Evolutionary conservation across 2,113 vertebrate genomes (phyloP).

Genomic region (Xenopus borealis): DNA sequence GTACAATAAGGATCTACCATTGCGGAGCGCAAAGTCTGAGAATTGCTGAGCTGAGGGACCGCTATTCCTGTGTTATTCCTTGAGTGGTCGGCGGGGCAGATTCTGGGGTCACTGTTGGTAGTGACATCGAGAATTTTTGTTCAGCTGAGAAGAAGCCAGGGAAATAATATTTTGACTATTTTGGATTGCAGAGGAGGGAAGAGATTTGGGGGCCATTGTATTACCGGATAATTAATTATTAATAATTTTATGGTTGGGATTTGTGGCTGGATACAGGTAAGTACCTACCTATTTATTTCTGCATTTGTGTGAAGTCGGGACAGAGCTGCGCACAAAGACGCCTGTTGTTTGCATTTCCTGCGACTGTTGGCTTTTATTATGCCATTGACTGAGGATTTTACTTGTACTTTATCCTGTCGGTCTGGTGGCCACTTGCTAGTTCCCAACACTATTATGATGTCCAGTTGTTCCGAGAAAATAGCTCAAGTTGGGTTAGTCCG

Average conservation of each 20-base stretch:
- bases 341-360: not conserved
- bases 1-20: constrained; percentile 12
- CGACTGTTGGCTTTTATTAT: not conserved
- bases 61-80: too few species aligned
- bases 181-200: constrained; percentile 6
- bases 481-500: not conserved
- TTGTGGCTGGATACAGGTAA: not conserved
- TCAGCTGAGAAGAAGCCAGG: constrained; percentile 40
- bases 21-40: not conserved
- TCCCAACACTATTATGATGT: not conserved
- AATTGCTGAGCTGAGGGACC: not conserved
- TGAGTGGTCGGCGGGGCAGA: not conserved
- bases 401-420: not conserved
- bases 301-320: too few species aligned
- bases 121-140: constrained; percentile 78
- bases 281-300: not conserved
- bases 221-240: not conserved
- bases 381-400: not conserved
- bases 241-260: not conserved
- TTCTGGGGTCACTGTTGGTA: constrained; percentile 64
- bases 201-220: not conserved
- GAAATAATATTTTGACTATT: constrained; percentile 12
- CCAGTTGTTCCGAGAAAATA: constrained; percentile 3
- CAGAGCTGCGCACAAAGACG: not conserved
- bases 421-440: too few species aligned